phyloP scores from a whole-genome alignment of 2,797 vertebrate genomes.

The Acanthopagrus latus region DNA sequence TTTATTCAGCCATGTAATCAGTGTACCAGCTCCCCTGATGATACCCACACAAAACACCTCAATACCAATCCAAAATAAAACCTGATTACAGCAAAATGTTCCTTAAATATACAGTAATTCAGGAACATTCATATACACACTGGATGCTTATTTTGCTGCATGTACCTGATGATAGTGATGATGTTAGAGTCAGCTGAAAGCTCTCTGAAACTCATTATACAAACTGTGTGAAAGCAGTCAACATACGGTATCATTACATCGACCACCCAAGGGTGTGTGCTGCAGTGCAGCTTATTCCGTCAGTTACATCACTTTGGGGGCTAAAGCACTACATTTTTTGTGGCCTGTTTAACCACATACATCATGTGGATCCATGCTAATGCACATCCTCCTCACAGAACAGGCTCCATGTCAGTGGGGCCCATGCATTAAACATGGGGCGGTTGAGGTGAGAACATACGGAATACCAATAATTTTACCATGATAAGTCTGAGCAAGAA shows the following conservation, averaged over 20 bases:
- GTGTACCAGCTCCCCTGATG: conserved; percentile 5
- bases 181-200: conserved; percentile 13
- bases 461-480: conserved; percentile 42
- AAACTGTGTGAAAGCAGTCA: conserved; percentile 32
- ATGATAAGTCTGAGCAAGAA: conserved; percentile 22
- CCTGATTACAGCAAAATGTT: conserved; percentile 1
- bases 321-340: conserved; percentile 37
- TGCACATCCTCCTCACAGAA: conserved; percentile 37
- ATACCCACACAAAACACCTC: conserved; percentile 2
- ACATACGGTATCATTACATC: neutral
- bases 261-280: conserved; percentile 11
- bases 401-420: conserved; percentile 24
- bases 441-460: conserved; percentile 15
- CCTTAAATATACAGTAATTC: neutral
- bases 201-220: conserved; percentile 12
- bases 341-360: conserved; percentile 30
- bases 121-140: neutral
- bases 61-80: conserved; percentile 19
- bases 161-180: neutral
- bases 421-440: conserved; percentile 73
- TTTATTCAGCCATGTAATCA: conserved; percentile 28
- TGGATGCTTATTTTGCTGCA: neutral
- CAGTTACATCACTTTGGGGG: conserved; percentile 34
- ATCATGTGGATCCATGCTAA: conserved; percentile 52
- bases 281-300: conserved; percentile 11